These are phyloP conservation scores for Thalassophryne amazonica DNA, from an alignment of 2,797 vertebrate genomes.

Conservation along the genomic window DNA sequence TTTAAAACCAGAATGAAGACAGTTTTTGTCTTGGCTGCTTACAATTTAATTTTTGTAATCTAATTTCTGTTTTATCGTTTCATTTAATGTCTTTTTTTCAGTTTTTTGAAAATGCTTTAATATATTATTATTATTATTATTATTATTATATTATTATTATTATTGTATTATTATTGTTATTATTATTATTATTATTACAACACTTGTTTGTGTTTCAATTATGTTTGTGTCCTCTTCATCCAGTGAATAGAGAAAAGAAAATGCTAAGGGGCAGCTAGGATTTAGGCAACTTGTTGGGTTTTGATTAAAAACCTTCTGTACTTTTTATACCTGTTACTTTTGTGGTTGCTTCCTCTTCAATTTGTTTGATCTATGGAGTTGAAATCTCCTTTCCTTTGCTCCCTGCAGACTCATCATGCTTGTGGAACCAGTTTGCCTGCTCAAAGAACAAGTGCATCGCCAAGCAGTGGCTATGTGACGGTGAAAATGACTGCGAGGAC, in stretches of 20 bases:
- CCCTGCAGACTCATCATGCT: conserved; percentile 88
- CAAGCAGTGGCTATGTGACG: conserved; percentile 95
- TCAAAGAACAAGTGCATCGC: conserved; percentile 97
- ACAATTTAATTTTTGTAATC: too few relatives aligned
- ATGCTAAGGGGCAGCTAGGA: conserved; percentile 27
- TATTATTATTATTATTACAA: too few relatives aligned
- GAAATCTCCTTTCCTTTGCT: conserved; percentile 10
- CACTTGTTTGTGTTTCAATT: conserved; percentile 3
- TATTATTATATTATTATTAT: too few relatives aligned
- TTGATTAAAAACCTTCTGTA: conserved; percentile 50
- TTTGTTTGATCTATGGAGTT: conserved; percentile 50
- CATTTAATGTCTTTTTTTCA: too few relatives aligned
- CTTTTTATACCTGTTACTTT: conserved; percentile 9
- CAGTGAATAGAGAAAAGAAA: conserved; percentile 21
- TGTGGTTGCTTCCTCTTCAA: conserved; percentile 34
- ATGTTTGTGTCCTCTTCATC: conserved; percentile 1
- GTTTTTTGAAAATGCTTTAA: too few relatives aligned
- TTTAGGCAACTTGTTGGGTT: conserved; percentile 40
- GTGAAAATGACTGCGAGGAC: conserved; percentile 94
- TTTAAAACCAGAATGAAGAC: too few relatives aligned
- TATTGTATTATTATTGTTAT: too few relatives aligned
- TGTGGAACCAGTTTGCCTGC: conserved; percentile 98
- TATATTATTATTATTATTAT: too few relatives aligned
- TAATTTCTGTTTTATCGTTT: too few relatives aligned
- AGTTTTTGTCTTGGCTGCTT: too few relatives aligned